Evolutionary conservation across 2,797 vertebrate species (phyloP), one percentile per base, ranked within the genome.

Genomic region (Gila robusta): DNA sequence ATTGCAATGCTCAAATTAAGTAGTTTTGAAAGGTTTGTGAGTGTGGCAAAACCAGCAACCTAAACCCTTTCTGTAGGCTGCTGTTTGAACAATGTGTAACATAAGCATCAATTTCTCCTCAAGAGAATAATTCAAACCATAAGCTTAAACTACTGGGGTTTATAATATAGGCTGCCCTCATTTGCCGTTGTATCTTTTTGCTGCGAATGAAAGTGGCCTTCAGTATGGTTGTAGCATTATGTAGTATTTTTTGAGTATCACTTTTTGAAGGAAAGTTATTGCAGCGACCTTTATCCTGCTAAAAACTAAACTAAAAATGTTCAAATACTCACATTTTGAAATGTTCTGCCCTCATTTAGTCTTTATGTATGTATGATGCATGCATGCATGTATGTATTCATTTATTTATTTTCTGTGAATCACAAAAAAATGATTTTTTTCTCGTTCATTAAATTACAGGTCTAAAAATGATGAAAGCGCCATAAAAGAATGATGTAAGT

Each of bases 91-190:
- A 89, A 82, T 44, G 23, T 79, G 47, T 88, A 91, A 87, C 90
- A 86, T 71, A 80, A 56, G 87, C 88, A 91, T 92, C 86, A 92
- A 91, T 93, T 92, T 92, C 79, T 93, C 91, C 79, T 32, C 93
- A 89, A 78, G 23, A 37, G 81, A 76, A 91, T 91, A 87, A 87
- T 89, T 52, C 88, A 91, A 23, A 87, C 62, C 35, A 84, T 79
- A 70, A 88, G 81, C 49, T 86, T 93, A 91, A 86, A 88, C 47
- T 86, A 76, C 81, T 88, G 89, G 76, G n/a, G 71, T 74, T 77
- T 83, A 26, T 86, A 81, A 83, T 79, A 71, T 49, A 66, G 39
- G 26, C 28, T 39, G 21, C 2, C 5, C 47, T 52, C 10, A 19
- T 54, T 70, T 54, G 8, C 73, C 7, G 12, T n/a, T 72, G 9